These are phyloP conservation scores for Tenthredo notha DNA, from an alignment of 2,888 invertebrate genomes.

Conservation along the genomic window DNA sequence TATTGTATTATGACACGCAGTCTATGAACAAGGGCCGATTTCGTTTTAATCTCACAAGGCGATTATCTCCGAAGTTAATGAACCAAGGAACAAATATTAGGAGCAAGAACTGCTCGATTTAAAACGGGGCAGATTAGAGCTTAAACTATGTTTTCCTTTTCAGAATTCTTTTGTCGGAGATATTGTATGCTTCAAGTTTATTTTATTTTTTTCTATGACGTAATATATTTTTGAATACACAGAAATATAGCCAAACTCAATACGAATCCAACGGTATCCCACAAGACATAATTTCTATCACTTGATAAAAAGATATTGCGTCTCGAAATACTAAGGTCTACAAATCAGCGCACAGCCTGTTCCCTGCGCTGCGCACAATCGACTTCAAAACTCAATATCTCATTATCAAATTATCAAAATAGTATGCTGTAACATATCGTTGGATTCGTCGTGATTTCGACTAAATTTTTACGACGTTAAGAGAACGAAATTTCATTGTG, in stretches of 20 bases:
- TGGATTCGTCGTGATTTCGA: background rate
- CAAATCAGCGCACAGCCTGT: background rate
- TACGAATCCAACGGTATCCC: constrained; percentile 5
- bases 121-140: background rate
- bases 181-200: background rate
- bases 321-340: background rate
- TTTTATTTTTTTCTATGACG: background rate
- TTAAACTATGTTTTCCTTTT: background rate
- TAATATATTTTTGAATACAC: background rate
- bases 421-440: background rate
- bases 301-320: background rate
- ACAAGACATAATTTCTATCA: background rate
- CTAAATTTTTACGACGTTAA: background rate
- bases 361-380: background rate
- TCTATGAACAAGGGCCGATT: background rate
- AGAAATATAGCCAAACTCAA: background rate
- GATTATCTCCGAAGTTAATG: constrained; percentile 1
- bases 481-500: background rate
- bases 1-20: background rate
- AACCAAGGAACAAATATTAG: background rate
- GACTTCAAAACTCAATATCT: background rate
- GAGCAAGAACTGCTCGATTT: background rate
- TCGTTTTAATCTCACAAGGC: constrained; percentile 3
- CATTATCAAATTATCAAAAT: background rate
- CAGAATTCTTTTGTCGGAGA: background rate